Evolutionary conservation across 2,888 invertebrate genomes (phyloP), one percentile per base, ranked within the genome.

Genomic region (Eristalis tenax): DNA sequence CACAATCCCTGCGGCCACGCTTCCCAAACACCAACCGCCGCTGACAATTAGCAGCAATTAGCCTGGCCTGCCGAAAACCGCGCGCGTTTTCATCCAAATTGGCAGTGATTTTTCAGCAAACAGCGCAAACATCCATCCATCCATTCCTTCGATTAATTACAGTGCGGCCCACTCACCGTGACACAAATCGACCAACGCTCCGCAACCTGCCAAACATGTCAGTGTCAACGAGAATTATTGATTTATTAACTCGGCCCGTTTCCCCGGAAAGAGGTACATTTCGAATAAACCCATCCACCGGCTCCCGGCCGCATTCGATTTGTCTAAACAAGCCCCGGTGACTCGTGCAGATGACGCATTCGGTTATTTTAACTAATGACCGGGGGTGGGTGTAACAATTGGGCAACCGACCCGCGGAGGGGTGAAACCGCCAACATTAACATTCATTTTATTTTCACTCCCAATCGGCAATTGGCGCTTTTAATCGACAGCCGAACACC

Each of bases 391-490:
- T 71, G 66, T 73, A 79, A 73, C 78, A 71, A 71, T 64, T 38
- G 68, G 50, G 50, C 50, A 50, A 50, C 50, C 50, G n/a, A n/a
- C 35, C 32, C 32, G 15, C 61, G 56, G 26, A 32, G 61, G 32
- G 28, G 5, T 38, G 38, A 35, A 23, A 22, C 50, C 35, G 40
- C 22, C 40, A 57, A 63, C 43, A 13, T 40, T 22, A 23, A 18
- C 56, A 35, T 56, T 69, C 23, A 64, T 69, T 78, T 79, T 59
- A 57, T 73, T 73, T 78, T 63, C 69, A 50, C 35, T 50, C 22
- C 38, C 11, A 70, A 63, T 71, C 59, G 71, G 71, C 79, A 79
- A 79, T 79, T 79, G 79, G 73, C 66, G 65, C 65, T 66, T 64
- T 26, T 66, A 73, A 79, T 73, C 73, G 79, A 65, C 66, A 28